Base-by-base conservation (phyloP, 2,888 invertebrate species). In the Eupithecia pulchellata region DNA sequence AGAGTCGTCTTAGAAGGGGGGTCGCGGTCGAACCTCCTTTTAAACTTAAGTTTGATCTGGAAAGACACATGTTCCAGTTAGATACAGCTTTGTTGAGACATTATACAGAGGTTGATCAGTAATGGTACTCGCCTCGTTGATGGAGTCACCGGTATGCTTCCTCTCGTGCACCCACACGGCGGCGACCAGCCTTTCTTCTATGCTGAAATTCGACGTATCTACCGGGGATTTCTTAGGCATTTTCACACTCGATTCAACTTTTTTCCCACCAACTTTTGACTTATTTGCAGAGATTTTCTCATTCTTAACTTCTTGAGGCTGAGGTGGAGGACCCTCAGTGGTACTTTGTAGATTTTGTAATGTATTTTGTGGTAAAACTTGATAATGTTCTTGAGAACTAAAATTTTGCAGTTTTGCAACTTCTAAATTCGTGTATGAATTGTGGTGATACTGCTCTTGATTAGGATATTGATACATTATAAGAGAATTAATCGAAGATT, bases 161-260 rank as follows among this genome's bases (percentile, higher is more conserved):
- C 91, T 86, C 79, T 94, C 94, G 71, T 94, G 94, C 32, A 93
- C 91, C 94, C 94, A 94, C 29, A 92, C 94, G 1, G 93, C 94
- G 0, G 94, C 86, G 32, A 94, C 88, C 20, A 94, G 82, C 74
- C 92, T 86, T 80, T 93, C 90, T 74, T 93, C 94, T 62, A 91
- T 86, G 2, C 87, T 90, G 58, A 86, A 89, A 42, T 78, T 85
- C 0, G 89, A 88, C 0, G 88, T 89, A 66, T 89, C 89, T 14
- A 88, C 84, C 63, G 66, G 65, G 4, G 70, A 68, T 58, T 76
- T 80, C 20, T 77, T 80, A 0, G 67, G 65, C 20, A 60, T 58
- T 67, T 76, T 78, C 29, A 69, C 77, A 34, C 64, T 55, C 30
- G 75, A 74, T 17, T 69, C 66, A 47, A 62, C 29, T 42, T 73